Evolutionary conservation across 2,113 vertebrate species (phyloP).

Genomic region (Girardinichthys multiradiatus): DNA sequence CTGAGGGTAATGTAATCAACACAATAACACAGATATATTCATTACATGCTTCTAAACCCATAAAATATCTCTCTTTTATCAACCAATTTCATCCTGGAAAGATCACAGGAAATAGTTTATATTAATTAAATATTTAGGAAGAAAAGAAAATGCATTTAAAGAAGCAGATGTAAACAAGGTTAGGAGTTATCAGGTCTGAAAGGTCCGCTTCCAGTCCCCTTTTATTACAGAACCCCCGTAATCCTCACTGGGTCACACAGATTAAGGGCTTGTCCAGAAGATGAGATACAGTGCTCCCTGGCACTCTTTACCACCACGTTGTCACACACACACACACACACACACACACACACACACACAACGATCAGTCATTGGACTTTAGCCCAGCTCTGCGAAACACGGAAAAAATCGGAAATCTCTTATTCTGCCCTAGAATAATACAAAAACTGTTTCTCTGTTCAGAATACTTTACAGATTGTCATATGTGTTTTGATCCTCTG

Average conservation of each 20-base stretch:
- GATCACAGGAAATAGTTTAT: not conserved
- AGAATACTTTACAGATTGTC: too few relatives aligned
- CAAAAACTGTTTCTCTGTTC: too few relatives aligned
- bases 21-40: not conserved
- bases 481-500: too few relatives aligned
- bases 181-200: constrained; percentile 15
- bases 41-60: not conserved
- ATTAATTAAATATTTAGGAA: not conserved
- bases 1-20: not conserved
- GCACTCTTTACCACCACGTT: constrained; percentile 51
- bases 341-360: constrained; percentile 10
- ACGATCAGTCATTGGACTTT: not conserved
- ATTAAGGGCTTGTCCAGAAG: constrained; percentile 76
- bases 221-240: constrained; percentile 58
- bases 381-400: constrained; percentile 5
- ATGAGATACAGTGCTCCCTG: constrained; percentile 72
- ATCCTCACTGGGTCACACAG: constrained; percentile 73
- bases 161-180: not conserved
- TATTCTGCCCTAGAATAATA: not conserved
- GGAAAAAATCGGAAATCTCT: constrained; percentile 14
- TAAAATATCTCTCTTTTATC: too few relatives aligned
- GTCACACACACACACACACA: constrained; percentile 26
- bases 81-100: too few relatives aligned
- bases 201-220: constrained; percentile 44
- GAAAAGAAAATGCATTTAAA: not conserved